These are phyloP conservation scores for Desmophyllum pertusum DNA, from an alignment of 92 coral and sea anemone species.

Conservation along the genomic window DNA sequence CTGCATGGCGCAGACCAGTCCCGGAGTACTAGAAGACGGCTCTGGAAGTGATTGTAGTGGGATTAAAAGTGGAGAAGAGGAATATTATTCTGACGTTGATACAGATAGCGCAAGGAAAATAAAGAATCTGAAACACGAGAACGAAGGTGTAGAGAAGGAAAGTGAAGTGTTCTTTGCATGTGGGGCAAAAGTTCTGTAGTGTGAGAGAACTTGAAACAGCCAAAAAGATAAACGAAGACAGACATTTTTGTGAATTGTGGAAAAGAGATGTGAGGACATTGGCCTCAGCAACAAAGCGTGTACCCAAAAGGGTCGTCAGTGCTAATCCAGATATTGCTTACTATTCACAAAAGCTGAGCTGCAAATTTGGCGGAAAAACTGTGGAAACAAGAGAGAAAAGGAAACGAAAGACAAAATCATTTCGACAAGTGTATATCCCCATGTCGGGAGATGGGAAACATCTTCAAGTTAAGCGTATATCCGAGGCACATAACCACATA, in stretches of 20 bases:
- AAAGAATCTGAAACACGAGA: no score
- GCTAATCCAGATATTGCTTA: constrained; percentile 33
- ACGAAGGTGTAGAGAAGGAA: neutral
- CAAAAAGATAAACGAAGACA: constrained; percentile 16
- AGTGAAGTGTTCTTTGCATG: constrained; percentile 28
- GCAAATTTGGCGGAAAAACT: constrained; percentile 45
- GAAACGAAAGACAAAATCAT: constrained; percentile 33
- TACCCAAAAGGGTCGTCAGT: constrained; percentile 26
- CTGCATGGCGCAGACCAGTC: no score
- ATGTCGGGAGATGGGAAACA: constrained; percentile 27
- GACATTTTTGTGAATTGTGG: constrained; percentile 34
- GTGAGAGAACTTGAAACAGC: constrained; percentile 20
- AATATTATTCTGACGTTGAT: no score
- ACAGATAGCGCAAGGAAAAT: no score
- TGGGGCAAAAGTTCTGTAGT: constrained; percentile 24
- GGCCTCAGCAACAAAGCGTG: constrained; percentile 33
- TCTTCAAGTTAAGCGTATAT: constrained; percentile 19
- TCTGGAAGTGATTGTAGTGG: no score
- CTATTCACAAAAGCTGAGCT: constrained; percentile 24
- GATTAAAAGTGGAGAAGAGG: no score
- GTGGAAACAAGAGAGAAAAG: constrained; percentile 7
- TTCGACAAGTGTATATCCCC: constrained; percentile 24
- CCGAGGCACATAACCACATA: constrained; percentile 19
- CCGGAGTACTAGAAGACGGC: no score
- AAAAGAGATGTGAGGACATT: constrained; percentile 40